A percentile compares a stretch with the other conserved stretches of the same genome.
Conservation (phyloP, 2,797 vertebrate species). For the Megalops cyprinoides region DNA sequence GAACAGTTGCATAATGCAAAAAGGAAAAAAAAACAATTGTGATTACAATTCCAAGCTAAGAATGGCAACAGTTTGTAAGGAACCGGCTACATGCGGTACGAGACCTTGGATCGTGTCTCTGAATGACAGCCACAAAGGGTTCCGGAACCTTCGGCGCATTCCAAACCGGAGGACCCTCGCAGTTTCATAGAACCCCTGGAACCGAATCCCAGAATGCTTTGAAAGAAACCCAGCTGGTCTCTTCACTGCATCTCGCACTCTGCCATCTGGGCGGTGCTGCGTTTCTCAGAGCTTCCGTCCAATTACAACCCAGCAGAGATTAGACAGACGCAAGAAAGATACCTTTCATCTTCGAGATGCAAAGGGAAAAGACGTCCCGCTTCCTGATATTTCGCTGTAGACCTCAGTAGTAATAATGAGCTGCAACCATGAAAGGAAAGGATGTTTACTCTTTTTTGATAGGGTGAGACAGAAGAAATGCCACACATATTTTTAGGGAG, state of each 20-base stretch:
- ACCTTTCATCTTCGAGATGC: background rate
- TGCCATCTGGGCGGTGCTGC: constrained; percentile 31
- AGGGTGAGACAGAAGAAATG: background rate
- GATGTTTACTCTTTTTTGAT: background rate
- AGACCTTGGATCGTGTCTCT: too few species aligned
- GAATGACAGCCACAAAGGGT: constrained; percentile 59
- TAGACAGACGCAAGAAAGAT: background rate
- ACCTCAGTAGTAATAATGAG: background rate
- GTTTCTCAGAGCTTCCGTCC: background rate
- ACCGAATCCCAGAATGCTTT: constrained; percentile 40
- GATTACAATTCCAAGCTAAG: too few species aligned
- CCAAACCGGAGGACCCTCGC: constrained; percentile 45
- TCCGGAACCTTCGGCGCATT: constrained; percentile 50
- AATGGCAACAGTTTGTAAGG: too few species aligned
- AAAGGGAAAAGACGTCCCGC: background rate
- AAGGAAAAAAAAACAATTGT: too few species aligned
- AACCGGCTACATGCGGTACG: too few species aligned
- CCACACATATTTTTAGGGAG: background rate
- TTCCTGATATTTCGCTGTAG: background rate
- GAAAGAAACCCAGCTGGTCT: constrained; percentile 57
- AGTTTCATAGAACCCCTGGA: constrained; percentile 45
- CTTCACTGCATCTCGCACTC: constrained; percentile 51
- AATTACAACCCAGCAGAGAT: background rate
- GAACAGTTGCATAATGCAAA: too few species aligned
- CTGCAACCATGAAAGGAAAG: too few species aligned